A percentile compares a stretch with the other conserved stretches of the same genome.
Conservation (phyloP, 1,140 invertebrate genomes). For the Eriocheir sinensis region DNA sequence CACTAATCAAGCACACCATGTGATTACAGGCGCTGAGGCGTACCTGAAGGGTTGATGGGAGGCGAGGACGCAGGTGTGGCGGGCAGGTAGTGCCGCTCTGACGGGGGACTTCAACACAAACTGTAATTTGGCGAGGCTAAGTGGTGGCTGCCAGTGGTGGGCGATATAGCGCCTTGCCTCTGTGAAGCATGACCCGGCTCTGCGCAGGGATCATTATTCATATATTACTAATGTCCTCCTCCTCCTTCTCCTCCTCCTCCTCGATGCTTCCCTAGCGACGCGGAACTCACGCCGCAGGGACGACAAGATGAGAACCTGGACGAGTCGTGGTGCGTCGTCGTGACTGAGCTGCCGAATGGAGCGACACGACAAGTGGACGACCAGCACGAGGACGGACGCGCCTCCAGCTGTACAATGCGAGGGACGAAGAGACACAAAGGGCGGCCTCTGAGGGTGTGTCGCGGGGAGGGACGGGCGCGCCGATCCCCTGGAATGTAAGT, state of each 20-base stretch:
- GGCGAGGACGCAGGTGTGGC: not conserved
- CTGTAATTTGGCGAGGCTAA: not conserved
- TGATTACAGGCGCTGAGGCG: not conserved
- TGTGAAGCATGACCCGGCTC: not conserved
- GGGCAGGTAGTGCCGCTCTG: not conserved
- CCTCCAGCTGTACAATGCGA: not conserved
- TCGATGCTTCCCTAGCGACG: no score
- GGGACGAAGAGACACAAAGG: not conserved
- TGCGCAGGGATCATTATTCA: constrained; percentile 5
- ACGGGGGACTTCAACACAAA: not conserved
- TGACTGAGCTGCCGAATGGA: not conserved
- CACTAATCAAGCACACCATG: constrained; percentile 23
- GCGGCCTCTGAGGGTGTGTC: not conserved
- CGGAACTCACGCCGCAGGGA: not conserved
- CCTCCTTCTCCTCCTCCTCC: no score
- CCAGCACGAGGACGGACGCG: not conserved
- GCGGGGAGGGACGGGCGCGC: not conserved
- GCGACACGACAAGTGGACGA: no score
- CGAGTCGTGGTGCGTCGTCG: not conserved
- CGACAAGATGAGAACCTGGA: not conserved
- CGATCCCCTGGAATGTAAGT: constrained; percentile 18
- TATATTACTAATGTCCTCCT: not conserved
- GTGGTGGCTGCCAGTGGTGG: constrained; percentile 10
- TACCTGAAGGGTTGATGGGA: constrained; percentile 22
- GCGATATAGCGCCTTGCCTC: constrained; percentile 19